phyloP scores from a whole-genome alignment of 1,140 invertebrate species.

The Paraescarpia echinospica region DNA sequence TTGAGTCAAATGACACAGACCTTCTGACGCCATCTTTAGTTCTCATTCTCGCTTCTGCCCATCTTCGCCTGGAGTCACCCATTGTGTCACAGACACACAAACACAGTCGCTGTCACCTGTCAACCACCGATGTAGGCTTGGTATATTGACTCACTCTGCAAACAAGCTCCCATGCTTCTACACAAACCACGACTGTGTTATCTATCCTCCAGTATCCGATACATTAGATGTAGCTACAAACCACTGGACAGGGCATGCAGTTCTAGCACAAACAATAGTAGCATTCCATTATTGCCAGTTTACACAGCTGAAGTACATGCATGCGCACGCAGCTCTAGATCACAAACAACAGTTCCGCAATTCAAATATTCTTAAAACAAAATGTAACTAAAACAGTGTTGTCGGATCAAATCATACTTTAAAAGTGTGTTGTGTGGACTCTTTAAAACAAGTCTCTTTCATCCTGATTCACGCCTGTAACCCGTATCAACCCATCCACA shows the following conservation, averaged over 20 bases:
- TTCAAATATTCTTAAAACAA: not conserved
- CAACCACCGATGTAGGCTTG: not conserved
- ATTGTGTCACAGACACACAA: not conserved
- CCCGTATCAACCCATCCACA: not conserved
- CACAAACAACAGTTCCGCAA: not conserved
- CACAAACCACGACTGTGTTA: not conserved
- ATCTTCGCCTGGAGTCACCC: not conserved
- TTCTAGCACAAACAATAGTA: not conserved
- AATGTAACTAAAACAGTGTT: not conserved
- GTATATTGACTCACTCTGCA: not conserved
- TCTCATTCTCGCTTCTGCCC: not conserved
- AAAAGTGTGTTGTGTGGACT: not conserved
- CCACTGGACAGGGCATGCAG: not conserved
- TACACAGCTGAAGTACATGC: not conserved
- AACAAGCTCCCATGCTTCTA: not conserved
- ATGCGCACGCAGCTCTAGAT: not conserved
- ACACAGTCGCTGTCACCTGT: not conserved
- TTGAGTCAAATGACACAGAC: not conserved
- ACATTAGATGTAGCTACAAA: not conserved
- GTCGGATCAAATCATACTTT: not conserved
- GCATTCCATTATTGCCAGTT: not conserved
- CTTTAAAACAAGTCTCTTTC: not conserved
- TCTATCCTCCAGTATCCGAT: not conserved
- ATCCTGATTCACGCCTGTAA: not conserved
- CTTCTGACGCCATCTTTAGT: not conserved